Conservation (phyloP, 2,888 invertebrate species). For the Dolichomitus sp. region DNA sequence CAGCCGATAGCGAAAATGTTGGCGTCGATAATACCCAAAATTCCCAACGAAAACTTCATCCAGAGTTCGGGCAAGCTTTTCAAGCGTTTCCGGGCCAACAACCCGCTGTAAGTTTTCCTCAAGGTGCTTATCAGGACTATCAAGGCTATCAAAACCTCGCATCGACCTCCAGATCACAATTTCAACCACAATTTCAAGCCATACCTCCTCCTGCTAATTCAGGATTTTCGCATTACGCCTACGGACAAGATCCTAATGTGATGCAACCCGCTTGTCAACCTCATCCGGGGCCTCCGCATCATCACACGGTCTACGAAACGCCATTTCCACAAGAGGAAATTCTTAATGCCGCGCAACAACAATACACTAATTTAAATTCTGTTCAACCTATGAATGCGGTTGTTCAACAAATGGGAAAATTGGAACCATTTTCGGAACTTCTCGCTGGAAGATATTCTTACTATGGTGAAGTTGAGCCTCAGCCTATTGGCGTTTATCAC, state of each 20-base stretch:
- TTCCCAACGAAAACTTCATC: conserved; percentile 86
- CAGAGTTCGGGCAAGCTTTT: conserved; percentile 83
- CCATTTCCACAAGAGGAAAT: conserved; percentile 85
- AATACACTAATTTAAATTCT: conserved; percentile 91
- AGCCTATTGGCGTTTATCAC: conserved; percentile 72
- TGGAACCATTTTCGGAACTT: conserved; percentile 91
- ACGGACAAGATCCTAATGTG: conserved; percentile 55
- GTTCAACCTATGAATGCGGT: conserved; percentile 85
- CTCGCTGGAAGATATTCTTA: conserved; percentile 88
- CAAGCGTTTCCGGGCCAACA: conserved; percentile 79
- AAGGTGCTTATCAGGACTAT: conserved; percentile 77
- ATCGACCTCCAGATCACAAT: conserved; percentile 81
- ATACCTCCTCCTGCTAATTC: conserved; percentile 38
- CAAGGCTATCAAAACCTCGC: conserved; percentile 78
- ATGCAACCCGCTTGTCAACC: conserved; percentile 54
- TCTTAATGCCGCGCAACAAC: conserved; percentile 86
- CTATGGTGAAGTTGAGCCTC: conserved; percentile 80
- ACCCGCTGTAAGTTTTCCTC: conserved; percentile 71
- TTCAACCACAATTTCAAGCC: conserved; percentile 75
- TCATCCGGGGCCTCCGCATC: conserved; percentile 47
- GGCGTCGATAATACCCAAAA: conserved; percentile 85
- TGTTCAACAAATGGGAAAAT: conserved; percentile 88
- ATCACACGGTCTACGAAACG: conserved; percentile 73
- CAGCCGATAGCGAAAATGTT: conserved; percentile 87
- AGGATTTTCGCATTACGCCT: conserved; percentile 65